Evolutionary conservation across 2,888 invertebrate genomes (phyloP).

Genomic region (Halictus ligatus): DNA sequence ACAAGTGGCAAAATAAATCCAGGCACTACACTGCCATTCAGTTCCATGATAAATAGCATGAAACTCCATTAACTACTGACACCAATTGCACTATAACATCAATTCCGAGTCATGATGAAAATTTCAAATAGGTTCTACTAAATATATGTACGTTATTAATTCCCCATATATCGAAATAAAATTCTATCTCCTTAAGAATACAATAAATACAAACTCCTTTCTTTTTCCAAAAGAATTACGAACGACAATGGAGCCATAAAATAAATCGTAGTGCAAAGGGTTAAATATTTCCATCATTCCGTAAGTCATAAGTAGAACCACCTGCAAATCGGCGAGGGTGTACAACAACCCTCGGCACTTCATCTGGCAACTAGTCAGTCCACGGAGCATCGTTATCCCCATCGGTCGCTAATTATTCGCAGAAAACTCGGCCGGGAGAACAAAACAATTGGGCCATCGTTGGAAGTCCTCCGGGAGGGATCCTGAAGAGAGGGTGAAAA

Average conservation of each 20-base stretch:
- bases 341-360: not conserved
- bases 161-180: no score
- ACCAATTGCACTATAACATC: not conserved
- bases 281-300: not conserved
- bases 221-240: no score
- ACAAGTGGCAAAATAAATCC: no score
- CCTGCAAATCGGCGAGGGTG: not conserved
- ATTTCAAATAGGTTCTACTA: not conserved
- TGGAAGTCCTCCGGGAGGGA: not conserved
- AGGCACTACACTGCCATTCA: not conserved
- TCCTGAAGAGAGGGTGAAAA: conserved; percentile 11
- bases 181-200: no score
- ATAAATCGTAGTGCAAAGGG: not conserved
- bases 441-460: not conserved
- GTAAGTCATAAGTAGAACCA: not conserved
- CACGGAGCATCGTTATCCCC: not conserved
- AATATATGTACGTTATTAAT: not conserved
- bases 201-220: no score
- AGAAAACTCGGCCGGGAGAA: conserved; percentile 1
- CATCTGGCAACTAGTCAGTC: not conserved
- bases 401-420: not conserved
- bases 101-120: no score
- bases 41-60: not conserved
- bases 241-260: fast-evolving
- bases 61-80: not conserved